Evolutionary conservation across 2,113 vertebrate species (phyloP), one percentile per base, ranked within the genome.

Genomic region (Gnathonemus longibarbis): DNA sequence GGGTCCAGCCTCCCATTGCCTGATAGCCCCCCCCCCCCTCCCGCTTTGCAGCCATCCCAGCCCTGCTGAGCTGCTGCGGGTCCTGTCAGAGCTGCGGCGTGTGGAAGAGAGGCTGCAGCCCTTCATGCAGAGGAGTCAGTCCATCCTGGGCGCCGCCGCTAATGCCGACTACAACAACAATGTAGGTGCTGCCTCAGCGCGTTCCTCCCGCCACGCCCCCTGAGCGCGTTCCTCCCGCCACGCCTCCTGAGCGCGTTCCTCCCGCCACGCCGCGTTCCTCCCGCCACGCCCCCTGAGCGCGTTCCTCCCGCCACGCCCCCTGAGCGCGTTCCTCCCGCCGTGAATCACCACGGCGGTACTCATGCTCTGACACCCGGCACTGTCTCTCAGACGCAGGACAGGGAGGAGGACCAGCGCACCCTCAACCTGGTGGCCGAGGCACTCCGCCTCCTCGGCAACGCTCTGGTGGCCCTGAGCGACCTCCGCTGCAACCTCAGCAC

Each of bases 381-480:
- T 21, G 1, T 31, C 48, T 11, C 86, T n/a, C 92, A 97, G 96
- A 93, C 94, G 0, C 95, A 98, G 93, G 97, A 97, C 89, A 94
- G 97, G 1, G 97, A 97, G 48, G 97, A 97, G 17, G 96, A 98
- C 93, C 98, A 98, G 94, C 96, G 96, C 5, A 94, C 96, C 50
- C 96, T 98, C 15, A 95, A 97, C 35, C 91, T 97, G 86, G 97
- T 98, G 0, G 97, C 96, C 66, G 97, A 98, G 93, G 96, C 97
- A 70, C 96, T 98, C 24, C 96, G 97, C 90, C 95, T 97, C 35
- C 95, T 98, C 21, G 98, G 98, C 39, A 98, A 98, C 87, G 96
- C 97, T 45, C 96, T 98, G 3, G 97, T 98, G 77, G 97, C 97
- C 0, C 93, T 98, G 84, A 98, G 97, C 2, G 97, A 98, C 92